A percentile compares a stretch with the other conserved stretches of the same genome.
phyloP scores from a whole-genome alignment of 2,113 vertebrate genomes.

The Ariopsis seemanni region DNA sequence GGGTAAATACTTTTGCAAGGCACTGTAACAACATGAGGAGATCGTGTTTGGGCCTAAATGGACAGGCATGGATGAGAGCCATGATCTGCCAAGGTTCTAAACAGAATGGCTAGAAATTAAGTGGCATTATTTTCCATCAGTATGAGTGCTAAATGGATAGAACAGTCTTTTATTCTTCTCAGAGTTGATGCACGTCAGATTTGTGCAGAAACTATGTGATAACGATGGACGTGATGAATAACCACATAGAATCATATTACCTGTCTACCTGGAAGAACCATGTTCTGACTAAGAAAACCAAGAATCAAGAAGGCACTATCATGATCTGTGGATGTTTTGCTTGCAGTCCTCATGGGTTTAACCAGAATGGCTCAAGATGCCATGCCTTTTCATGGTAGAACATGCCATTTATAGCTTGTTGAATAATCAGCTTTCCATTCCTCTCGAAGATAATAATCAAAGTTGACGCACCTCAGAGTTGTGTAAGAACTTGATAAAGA shows the following conservation, averaged over 20 bases:
- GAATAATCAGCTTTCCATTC: background rate
- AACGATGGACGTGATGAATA: background rate
- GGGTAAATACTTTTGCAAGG: too few species aligned
- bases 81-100: too few species aligned
- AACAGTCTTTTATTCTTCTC: background rate
- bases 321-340: background rate
- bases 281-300: background rate
- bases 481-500: constrained; percentile 22
- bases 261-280: background rate
- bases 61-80: too few species aligned
- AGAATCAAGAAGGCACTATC: background rate
- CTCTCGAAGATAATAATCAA: background rate
- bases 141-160: background rate
- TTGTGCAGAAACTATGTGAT: background rate
- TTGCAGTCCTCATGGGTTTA: background rate
- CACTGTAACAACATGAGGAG: too few species aligned
- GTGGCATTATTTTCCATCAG: background rate
- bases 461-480: background rate
- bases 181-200: background rate
- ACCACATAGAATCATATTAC: background rate
- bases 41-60: too few species aligned
- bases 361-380: background rate
- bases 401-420: background rate
- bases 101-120: background rate
- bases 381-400: background rate